Evolutionary conservation across 2,113 vertebrate species (phyloP), one percentile per base, ranked within the genome.

Genomic region (Gorsachius goisagi): DNA sequence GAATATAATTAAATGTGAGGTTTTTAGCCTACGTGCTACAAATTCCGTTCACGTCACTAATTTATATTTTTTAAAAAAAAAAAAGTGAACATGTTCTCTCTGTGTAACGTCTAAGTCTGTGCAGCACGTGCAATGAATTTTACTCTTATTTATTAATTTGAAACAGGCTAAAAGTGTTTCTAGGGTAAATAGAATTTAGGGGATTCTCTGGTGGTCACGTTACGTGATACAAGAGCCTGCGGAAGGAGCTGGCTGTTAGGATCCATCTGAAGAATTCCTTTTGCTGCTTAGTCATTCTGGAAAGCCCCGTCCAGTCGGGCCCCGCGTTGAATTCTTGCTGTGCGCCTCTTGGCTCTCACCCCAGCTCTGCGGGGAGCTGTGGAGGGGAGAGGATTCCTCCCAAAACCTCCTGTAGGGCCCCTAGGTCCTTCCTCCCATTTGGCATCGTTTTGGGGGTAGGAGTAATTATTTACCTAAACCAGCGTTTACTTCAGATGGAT

Each of bases 311-410:
- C 20, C 4, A 18, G 13, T 44, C n/a, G 33, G 56, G 47, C 30
- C 2, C 1, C 9, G 24, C 6, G 4, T 66, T 66, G 26, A 39
- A 22, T 92, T 88, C 28, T 47, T 33, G 60, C 63, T 39, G 27
- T n/a, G 52, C 2, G 3, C 52, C n/a, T 50, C n/a, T 66, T 13
- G 15, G 35, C 73, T 44, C n/a, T 81, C 13, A 41, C 39, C 58
- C n/a, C n/a, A 5, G 35, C 66, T 72, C 60, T 59, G 20, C 19
- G 28, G 55, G 88, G 66, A 83, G 2, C 12, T 62, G 58, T 6
- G 32, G 39, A 58, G 59, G 66, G 71, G 53, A 77, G 58, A 19
- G 67, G 88, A 91, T 94, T 94, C 41, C 24, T 93, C 66, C 39
- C 56, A 6, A 26, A 58, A 75, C 19, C 73, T 88, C 17, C 55